These are phyloP conservation scores for Steinernema hermaphroditum DNA, from an alignment of 2,888 invertebrate genomes.

Conservation along the genomic window DNA sequence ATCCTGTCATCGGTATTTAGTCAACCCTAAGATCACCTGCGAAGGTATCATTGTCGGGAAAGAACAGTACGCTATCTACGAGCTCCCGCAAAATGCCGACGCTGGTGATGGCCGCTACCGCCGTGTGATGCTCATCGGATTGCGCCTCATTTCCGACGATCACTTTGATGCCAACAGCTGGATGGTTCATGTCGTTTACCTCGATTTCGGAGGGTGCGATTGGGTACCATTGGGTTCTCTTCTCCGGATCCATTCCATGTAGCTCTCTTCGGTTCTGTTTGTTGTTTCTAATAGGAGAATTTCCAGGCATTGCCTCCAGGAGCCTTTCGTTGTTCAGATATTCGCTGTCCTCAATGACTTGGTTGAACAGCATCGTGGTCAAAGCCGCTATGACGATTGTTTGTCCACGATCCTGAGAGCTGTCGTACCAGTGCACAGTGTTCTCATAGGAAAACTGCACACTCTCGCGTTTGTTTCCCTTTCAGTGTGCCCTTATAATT, in stretches of 20 bases:
- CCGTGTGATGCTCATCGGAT: background rate
- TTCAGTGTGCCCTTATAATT: too few species aligned
- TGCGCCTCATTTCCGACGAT: background rate
- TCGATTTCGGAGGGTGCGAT: conserved; percentile 8
- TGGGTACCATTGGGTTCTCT: background rate
- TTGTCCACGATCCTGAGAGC: background rate
- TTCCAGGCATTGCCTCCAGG: background rate
- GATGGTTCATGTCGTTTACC: conserved; percentile 1
- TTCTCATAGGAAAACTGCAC: too few species aligned
- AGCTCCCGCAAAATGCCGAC: background rate
- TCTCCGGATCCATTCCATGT: background rate
- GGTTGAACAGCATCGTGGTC: background rate
- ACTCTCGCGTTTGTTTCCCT: too few species aligned
- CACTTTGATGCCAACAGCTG: background rate
- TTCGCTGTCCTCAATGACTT: background rate
- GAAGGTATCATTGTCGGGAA: background rate
- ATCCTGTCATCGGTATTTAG: background rate
- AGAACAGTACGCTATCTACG: conserved; percentile 2
- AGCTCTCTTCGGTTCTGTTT: background rate
- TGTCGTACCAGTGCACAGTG: background rate
- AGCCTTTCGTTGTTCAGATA: background rate
- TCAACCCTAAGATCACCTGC: background rate
- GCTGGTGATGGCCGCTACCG: background rate
- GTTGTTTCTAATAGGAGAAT: too few species aligned
- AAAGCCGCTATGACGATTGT: background rate